Evolutionary conservation across 2,113 vertebrate genomes (phyloP), one percentile per base, ranked within the genome.

Genomic region (Phalacrocorax aristotelis): DNA sequence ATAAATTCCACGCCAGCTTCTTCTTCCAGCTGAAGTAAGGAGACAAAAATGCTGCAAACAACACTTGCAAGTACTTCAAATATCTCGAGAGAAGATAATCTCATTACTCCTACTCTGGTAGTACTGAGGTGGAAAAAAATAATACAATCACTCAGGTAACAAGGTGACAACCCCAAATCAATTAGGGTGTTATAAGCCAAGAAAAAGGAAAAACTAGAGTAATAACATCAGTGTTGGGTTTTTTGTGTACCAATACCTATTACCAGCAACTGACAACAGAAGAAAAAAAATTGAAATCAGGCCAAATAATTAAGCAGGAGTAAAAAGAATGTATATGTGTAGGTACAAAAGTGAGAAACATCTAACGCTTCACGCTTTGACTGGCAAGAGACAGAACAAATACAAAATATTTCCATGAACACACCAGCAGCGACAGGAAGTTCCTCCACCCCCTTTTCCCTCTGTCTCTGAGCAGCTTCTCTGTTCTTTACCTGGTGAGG

Each of bases 1-100:
- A 91, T 11, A 84, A 91, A 91, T 75, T 93, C 64, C 48, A 87
- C 32, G 22, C 87, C 60, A 75, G 51, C 58, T 61, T 74, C 17
- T 54, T 89, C 74, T 68, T 58, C 51, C 69, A 85, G 74, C 22
- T 88, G 38, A 79, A 93, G 40, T 9, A 57, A 71, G n/a, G 83
- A 55, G 29, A 11, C 66, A 83, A 57, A 90, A 94, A 79, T 38
- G 29, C 51, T 69, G 21, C 17, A 46, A n/a, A 51, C 48, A 88
- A 72, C 0, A 1, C 30, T 69, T 18, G 17, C 1, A 8, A 82
- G n/a, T 54, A 58, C 22, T 85, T 80, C n/a, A 90, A 85, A 26
- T 34, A 65, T 21, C n/a, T 82, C 42, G 82, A 44, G 29, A 80
- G 36, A 76, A 60, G n/a, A 51, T 65, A 84, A 93, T n/a, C 64